Percentiles rank a stretch among this genome's conserved stretches.
phyloP scores from a whole-genome alignment of 2,113 vertebrate species.

The Synodontis membranacea region DNA sequence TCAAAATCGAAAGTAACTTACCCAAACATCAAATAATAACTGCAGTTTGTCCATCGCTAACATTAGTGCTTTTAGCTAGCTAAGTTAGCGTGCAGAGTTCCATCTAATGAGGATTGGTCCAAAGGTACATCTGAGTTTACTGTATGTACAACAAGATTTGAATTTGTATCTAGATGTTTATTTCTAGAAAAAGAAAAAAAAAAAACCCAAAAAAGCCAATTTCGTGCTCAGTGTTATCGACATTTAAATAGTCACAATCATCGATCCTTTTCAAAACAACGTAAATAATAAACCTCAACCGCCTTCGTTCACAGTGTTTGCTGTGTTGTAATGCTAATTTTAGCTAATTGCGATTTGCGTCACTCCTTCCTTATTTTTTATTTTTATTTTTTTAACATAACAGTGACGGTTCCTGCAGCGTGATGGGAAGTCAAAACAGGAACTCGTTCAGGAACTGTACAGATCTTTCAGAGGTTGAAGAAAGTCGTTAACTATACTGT shows the following conservation, averaged over 20 bases:
- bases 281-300: neutral
- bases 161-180: neutral
- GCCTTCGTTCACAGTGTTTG: too few species aligned
- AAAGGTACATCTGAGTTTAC: neutral
- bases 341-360: neutral
- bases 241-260: neutral
- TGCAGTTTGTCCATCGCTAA: neutral
- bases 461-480: neutral
- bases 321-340: neutral
- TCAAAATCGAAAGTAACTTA: neutral
- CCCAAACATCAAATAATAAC: neutral
- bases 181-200: too few species aligned
- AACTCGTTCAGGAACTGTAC: neutral
- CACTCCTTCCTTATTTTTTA: neutral
- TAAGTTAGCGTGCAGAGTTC: neutral
- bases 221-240: neutral
- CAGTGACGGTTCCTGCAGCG: neutral
- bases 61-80: neutral
- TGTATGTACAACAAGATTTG: neutral
- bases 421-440: constrained; percentile 29
- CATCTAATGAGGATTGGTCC: neutral
- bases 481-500: neutral
- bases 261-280: neutral
- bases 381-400: neutral
- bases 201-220: too few species aligned